Evolutionary conservation across 2,797 vertebrate genomes (phyloP).

Genomic region (Sebastes diploproa): DNA sequence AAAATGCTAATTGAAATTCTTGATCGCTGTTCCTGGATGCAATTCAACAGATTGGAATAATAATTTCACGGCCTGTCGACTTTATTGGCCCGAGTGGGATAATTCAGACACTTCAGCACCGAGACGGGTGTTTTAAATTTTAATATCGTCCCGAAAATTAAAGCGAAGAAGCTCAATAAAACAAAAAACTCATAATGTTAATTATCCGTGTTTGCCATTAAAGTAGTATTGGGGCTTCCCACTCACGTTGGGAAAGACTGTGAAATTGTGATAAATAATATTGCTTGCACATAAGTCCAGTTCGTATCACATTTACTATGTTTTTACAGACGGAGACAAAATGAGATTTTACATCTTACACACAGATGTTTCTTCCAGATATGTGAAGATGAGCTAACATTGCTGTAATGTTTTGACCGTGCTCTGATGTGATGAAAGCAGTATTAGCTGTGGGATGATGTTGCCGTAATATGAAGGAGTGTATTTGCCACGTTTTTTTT

Average conservation of each 20-base stretch:
- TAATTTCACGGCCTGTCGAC: neutral
- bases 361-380: neutral
- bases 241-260: constrained; percentile 9
- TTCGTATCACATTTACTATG: neutral
- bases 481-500: constrained; percentile 11
- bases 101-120: neutral
- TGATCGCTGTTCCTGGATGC: neutral
- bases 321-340: neutral
- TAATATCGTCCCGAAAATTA: neutral
- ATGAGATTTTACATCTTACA: neutral
- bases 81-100: constrained; percentile 2
- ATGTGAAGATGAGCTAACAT: neutral
- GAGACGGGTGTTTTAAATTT: neutral
- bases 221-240: neutral
- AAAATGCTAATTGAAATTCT: constrained; percentile 13
- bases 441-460: constrained; percentile 16
- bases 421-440: constrained; percentile 3
- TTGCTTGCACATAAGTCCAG: neutral
- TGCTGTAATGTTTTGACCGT: neutral
- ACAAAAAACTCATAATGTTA: neutral
- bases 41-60: neutral
- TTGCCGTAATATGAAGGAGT: constrained; percentile 51
- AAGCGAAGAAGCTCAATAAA: neutral
- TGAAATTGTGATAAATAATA: constrained; percentile 31
- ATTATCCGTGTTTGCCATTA: neutral